Base-by-base conservation (phyloP, 23 tunicate species). In the Halocynthia aurantium region DNA sequence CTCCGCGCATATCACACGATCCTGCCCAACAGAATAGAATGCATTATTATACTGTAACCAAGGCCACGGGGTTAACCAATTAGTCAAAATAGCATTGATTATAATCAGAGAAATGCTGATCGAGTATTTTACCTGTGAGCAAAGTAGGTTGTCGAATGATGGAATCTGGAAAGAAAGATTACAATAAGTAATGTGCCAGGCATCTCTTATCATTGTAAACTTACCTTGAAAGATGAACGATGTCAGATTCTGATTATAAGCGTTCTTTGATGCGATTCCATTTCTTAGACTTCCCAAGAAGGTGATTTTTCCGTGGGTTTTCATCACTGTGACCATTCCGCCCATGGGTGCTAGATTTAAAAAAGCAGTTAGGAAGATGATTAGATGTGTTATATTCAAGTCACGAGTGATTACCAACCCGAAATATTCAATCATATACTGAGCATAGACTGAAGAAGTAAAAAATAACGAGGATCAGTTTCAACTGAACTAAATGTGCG, bases 161-260 rank as follows among this genome's bases (percentile, higher is more conserved):
- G 20, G 78, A 51, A 74, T 52, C 78, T 74, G 78, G 7, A 53
- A 72, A 72, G 50, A 72, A 19, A 44, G 11, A 19, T 67, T 19
- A 19, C 22, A 67, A 21, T 11, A 2, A 60, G n/a, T 60, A 18
- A 60, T 15, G 4, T 60, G 18, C 4, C 64, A 4, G n/a, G 64
- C 64, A 60, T 60, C 64, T 1, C 2, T 60, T 15, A 60, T 60
- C n/a, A 60, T 15, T 60, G 17, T 60, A 60, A 40, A 44, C 76
- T 56, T 8, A 74, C 78, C 78, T 74, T 74, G 78, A 53, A 74
- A 74, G 12, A 74, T 74, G 63, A 74, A 74, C 13, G 78, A 74
- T 7, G 55, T 74, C 44, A 31, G 4, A 18, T 5, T 54, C 6
- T 21, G 22, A 54, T 74, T 12, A 17, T 53, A 6, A 20, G 31